Percentiles rank a stretch among this genome's conserved stretches.
phyloP scores from a whole-genome alignment of 2,113 vertebrate species.

The Cyrtonyx montezumae region DNA sequence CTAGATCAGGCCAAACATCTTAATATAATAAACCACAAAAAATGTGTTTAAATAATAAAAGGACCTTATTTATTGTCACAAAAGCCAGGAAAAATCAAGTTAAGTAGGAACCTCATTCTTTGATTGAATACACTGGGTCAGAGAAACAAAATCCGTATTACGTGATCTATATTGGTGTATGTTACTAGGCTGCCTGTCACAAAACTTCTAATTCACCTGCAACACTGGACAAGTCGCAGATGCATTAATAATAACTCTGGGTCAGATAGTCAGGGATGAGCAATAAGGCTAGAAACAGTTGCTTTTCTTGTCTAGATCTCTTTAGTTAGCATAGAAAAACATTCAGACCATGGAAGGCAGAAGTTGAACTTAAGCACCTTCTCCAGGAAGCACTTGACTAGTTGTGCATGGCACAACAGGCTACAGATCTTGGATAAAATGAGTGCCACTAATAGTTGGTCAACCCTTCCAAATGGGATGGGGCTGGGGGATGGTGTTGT shows the following conservation, averaged over 20 bases:
- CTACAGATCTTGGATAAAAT: neutral
- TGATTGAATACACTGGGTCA: neutral
- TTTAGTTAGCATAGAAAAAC: neutral
- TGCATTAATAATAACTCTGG: neutral
- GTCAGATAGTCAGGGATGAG: neutral
- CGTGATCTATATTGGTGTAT: neutral
- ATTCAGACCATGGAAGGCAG: neutral
- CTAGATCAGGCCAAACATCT: slow-evolving; percentile 50
- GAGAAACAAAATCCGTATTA: neutral
- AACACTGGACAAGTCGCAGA: neutral
- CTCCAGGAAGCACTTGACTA: neutral
- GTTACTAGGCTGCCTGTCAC: neutral
- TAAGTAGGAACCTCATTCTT: neutral
- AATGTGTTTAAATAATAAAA: neutral
- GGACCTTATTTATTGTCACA: neutral
- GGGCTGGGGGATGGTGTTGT: neutral
- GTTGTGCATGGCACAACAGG: fast-evolving
- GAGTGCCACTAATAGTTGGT: neutral
- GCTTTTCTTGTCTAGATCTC: neutral
- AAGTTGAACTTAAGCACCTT: neutral
- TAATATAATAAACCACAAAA: slow-evolving; percentile 29
- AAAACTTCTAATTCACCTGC: neutral
- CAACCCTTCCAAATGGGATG: neutral
- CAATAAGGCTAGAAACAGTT: neutral
- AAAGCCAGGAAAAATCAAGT: neutral